phyloP scores from a whole-genome alignment of 2,888 invertebrate species.

The Papilio gigon region DNA sequence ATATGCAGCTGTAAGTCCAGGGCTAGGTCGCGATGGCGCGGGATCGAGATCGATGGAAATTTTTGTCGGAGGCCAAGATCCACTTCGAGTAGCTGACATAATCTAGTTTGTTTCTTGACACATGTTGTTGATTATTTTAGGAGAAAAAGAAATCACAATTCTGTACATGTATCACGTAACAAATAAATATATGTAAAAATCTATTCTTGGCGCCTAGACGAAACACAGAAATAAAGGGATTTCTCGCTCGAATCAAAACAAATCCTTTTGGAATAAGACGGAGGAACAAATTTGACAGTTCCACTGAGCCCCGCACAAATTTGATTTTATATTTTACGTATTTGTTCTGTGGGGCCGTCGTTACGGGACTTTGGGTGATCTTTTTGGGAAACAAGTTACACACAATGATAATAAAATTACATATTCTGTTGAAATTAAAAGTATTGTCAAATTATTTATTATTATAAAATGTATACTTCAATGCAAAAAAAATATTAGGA shows the following conservation, averaged over 20 bases:
- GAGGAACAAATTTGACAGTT: slow-evolving; percentile 37
- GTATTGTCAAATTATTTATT: not conserved
- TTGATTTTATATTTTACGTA: slow-evolving; percentile 38
- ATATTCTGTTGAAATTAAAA: not conserved
- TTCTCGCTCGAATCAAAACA: slow-evolving; percentile 44
- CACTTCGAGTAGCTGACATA: too few relatives aligned
- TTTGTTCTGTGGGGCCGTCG: slow-evolving; percentile 26
- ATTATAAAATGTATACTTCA: not conserved
- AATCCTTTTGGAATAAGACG: slow-evolving; percentile 45
- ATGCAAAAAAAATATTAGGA: too few relatives aligned
- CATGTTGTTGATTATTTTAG: too few relatives aligned
- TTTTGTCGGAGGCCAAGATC: too few relatives aligned
- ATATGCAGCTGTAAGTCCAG: too few relatives aligned
- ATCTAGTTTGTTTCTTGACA: too few relatives aligned
- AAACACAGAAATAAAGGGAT: slow-evolving; percentile 45
- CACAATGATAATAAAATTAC: not conserved
- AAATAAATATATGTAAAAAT: slow-evolving; percentile 1
- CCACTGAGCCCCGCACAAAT: slow-evolving; percentile 38
- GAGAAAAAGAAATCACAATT: too few relatives aligned
- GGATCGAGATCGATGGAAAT: too few relatives aligned
- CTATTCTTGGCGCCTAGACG: slow-evolving; percentile 34
- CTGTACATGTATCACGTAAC: not conserved
- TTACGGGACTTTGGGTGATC: slow-evolving; percentile 27
- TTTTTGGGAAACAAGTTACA: not conserved
- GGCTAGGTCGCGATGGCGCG: too few relatives aligned